Evolutionary conservation across 2,888 invertebrate genomes (phyloP), one percentile per base, ranked within the genome.

Genomic region (Perizoma affinitatum): DNA sequence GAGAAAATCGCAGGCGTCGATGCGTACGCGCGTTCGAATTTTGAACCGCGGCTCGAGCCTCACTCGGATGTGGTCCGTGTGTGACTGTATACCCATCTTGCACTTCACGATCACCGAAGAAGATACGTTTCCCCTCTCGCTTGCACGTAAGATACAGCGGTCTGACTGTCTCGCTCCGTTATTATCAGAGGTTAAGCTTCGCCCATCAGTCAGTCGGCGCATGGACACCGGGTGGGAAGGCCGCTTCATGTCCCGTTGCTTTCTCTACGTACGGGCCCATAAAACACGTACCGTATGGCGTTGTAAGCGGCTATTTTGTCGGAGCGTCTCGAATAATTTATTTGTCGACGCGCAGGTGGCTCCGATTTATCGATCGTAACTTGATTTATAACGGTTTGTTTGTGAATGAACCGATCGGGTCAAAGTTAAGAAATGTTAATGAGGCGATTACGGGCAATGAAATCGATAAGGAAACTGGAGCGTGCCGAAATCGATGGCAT

Each of bases 31-130:
- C 87, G 71, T 84, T 80, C 82, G 80, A 82, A 87, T 86, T 88
- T 87, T 80, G 81, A 86, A 82, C 84, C 83, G 80, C 79, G 79
- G 71, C 76, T 78, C 88, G 86, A 85, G 87, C 86, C 86, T 86
- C 86, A 86, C 91, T 90, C 91, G 86, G 86, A 88, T 90, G 86
- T 82, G 89, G 92, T 84, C 86, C 88, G 90, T 88, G 84, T 90
- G 90, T 90, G 90, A 90, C 92, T 91, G 91, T 88, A 86, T 85
- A 88, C 88, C 87, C 90, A 91, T 91, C 91, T 90, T 87, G 88
- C 86, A 88, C 90, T 88, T 89, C 87, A 82, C 89, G 90, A 88
- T 89, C 88, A 86, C 88, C 88, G 90, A 91, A 91, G 91, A 92
- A 89, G 92, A 91, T 86, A 87, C 91, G 78, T 83, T 76, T 61